Base-by-base conservation (phyloP, 2,113 vertebrate genomes). In the Nicator chloris region DNA sequence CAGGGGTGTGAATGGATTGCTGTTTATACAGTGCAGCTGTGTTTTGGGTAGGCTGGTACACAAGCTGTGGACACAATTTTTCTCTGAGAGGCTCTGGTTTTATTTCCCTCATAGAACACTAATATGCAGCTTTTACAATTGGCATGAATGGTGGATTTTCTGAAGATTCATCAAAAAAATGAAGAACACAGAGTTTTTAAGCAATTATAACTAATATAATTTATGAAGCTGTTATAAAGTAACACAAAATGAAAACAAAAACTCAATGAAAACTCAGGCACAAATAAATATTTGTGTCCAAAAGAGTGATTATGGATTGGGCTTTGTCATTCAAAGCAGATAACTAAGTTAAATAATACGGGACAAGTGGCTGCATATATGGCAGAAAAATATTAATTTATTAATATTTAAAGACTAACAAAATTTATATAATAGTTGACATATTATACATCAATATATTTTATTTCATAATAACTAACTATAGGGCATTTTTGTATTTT, bases 11-110 rank as follows among this genome's bases (percentile, higher is more conserved):
- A 86, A 93, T 91, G 60, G 13, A 89, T 95, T 91, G 60, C 68
- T 88, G 76, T 90, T 95, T 93, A 54, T 82, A 94, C 70, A 93
- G 79, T 87, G 89, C 89, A 97, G 86, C 84, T 96, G 89, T 96
- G 82, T 92, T 95, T 96, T 95, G 78, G 64, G 59, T 95, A 89
- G 81, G 47, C 87, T 90, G 27, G 53, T 85, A 63, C 24, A 61
- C 30, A 72, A 93, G n/a, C 27, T 75, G 40, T 76, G 86, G 94
- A 87, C 95, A 79, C 20, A 15, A 76, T 82, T 95, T 53, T 87
- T 82, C 40, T 82, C 70, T 71, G 53, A 68, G 21, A 91, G 21
- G 30, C 40, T 92, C 65, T 87, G 33, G 26, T 54, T 91, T 91
- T 91, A 61, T 88, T 82, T 89, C 40, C 28, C 33, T 76, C 53